Base-by-base conservation (phyloP, 2,888 invertebrate genomes). In the Idaea aversata region DNA sequence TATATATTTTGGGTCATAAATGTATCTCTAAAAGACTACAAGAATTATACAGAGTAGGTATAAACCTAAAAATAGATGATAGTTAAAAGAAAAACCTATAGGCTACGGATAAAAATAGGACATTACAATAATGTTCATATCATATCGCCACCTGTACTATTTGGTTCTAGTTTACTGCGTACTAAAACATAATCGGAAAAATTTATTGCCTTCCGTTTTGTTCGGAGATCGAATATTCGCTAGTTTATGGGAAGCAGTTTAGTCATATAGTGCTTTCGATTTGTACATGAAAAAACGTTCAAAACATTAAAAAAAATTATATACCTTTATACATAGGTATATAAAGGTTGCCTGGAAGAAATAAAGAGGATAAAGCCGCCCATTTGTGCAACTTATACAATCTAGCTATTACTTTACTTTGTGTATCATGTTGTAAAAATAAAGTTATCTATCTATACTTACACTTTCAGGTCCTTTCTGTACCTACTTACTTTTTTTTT, bases 51-150 rank as follows among this genome's bases (percentile, higher is more conserved):
- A 7, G 6, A 4, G 6, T 38, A 10, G 6, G 4, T 13, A 47
- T 10, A 47, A 47, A 10, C 3, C 7, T 13, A 47, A 13, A 5
- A 7, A 47, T 10, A 47, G 10, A 47, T 7, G 7, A 47, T n/a
- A n/a, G 47, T 10, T 47, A 4, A 47, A 7, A 47, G 47, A 47
- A 47, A 47, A 10, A 47, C 47, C 47, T 47, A 10, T 10, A 47
- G 2, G 13, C 7, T 4, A 10, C 6, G 47, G 13, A 47, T 47
- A 47, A 47, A 47, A 47, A 5, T 47, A 47, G 13, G 13, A 47
- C 13, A 47, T 47, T 10, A 47, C 47, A 47, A 47, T 47, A 47
- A 47, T 13, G 47, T 47, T 47, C 94, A 95, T 87, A 94, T 94
- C 93, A 47, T 47, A 47, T 47, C 47, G 13, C 47, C 83, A 77